Evolutionary conservation across 2,888 invertebrate species (phyloP).

Genomic region (Rhopalosiphum nymphaeae): DNA sequence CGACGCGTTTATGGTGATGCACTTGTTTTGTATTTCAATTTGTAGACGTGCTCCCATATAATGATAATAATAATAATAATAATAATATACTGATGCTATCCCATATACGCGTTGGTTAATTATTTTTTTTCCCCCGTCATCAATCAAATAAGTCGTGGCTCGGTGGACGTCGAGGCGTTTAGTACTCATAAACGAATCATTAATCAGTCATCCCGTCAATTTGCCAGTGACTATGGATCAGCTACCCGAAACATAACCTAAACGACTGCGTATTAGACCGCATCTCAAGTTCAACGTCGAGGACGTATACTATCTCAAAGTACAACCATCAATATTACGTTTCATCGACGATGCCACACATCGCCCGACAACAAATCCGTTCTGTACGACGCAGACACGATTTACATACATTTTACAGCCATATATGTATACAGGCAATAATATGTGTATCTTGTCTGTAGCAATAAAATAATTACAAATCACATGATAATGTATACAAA

Average conservation of each 20-base stretch:
- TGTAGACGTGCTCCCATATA: conserved; percentile 12
- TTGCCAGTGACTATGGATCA: conserved; percentile 48
- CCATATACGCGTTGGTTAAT: conserved; percentile 49
- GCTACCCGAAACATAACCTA: conserved; percentile 45
- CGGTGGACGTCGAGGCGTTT: background rate
- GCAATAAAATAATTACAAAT: background rate
- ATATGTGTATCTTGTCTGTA: background rate
- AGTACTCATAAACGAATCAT: conserved; percentile 50
- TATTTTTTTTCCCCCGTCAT: conserved; percentile 47
- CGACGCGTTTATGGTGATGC: conserved; percentile 43
- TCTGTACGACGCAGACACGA: background rate
- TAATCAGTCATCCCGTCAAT: conserved; percentile 63
- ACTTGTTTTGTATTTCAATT: conserved; percentile 49
- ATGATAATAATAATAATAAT: conserved; percentile 3
- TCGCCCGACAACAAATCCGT: background rate
- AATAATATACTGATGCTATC: conserved; percentile 17
- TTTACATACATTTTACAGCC: background rate
- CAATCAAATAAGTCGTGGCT: conserved; percentile 39
- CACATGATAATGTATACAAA: background rate
- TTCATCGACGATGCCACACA: background rate
- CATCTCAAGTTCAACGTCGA: conserved; percentile 10
- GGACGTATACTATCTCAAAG: background rate
- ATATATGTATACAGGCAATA: no score
- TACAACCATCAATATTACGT: conserved; percentile 11
- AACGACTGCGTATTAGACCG: conserved; percentile 4